Evolutionary conservation across 2,888 invertebrate species (phyloP).

Genomic region (Raillietiella orientalis): DNA sequence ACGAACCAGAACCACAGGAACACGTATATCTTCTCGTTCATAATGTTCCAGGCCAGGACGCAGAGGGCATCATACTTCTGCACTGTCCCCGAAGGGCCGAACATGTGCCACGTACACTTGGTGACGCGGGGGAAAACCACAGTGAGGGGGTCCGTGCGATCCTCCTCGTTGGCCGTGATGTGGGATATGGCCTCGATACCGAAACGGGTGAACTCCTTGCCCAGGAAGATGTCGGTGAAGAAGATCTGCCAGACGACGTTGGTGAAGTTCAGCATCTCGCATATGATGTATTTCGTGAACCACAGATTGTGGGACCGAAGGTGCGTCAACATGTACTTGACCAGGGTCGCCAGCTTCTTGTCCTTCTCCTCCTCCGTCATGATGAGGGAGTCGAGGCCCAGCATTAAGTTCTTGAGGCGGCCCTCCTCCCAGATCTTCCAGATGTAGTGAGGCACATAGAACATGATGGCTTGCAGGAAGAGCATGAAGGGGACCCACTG

Average conservation of each 20-base stretch:
- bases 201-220: constrained; percentile 10
- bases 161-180: constrained; percentile 8
- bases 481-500: constrained; percentile 13
- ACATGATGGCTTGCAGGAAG: constrained; percentile 11
- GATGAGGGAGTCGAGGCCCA: constrained; percentile 3
- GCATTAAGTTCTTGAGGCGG: constrained; percentile 8
- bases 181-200: constrained; percentile 10
- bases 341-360: constrained; percentile 6
- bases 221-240: constrained; percentile 10
- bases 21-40: constrained; percentile 10
- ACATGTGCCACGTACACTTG: constrained; percentile 10
- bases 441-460: constrained; percentile 10
- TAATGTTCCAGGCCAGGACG: constrained; percentile 10
- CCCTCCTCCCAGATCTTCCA: constrained; percentile 11
- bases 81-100: constrained; percentile 8
- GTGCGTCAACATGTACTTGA: constrained; percentile 7
- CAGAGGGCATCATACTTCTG: constrained; percentile 9
- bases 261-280: constrained; percentile 9
- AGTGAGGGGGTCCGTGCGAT: constrained; percentile 10
- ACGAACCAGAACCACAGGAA: constrained; percentile 11
- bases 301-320: constrained; percentile 7
- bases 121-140: constrained; percentile 8
- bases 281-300: constrained; percentile 8
- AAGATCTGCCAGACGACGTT: constrained; percentile 11
- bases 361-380: constrained; percentile 3